Evolutionary conservation across 2,888 invertebrate species (phyloP), one percentile per base, ranked within the genome.

Genomic region (Mythimna albipuncta): DNA sequence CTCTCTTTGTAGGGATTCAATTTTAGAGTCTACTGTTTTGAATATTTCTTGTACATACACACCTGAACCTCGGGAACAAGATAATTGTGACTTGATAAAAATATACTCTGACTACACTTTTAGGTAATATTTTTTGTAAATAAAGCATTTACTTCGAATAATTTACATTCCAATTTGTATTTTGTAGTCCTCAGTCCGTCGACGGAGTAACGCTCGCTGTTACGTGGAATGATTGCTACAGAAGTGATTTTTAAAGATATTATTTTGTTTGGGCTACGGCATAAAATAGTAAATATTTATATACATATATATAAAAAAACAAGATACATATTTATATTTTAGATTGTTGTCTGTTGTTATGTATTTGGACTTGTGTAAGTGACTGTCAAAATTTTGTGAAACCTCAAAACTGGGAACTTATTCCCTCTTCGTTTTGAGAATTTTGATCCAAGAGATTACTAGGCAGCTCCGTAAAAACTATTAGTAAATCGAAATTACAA

Each of bases 101-200:
- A 84, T 88, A 90, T 88, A 83, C 78, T 84, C 84, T 83, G 83
- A 81, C 75, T 75, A 84, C 81, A 81, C 78, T 89, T 90, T 89
- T 89, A 86, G 82, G 81, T 78, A 65, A 77, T 87, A 88, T 87
- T 88, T 89, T 90, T 90, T 91, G 88, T 89, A 91, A 85, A 87
- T 87, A 89, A 87, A 89, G 94, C 94, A 94, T 94, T 94, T 94
- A 94, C 87, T 90, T 92, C 82, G 84, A 89, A 88, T 90, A 87
- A 81, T 84, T 77, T 90, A 94, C 94, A 95, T 95, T 95, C 95
- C 95, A 94, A 85, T 91, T 88, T 90, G 77, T 92, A 91, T 85
- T 79, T 84, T 86, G 74, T 89, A 87, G 77, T 82, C 90, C 91
- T 92, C 92, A 92, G 91, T 93, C 91, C 90, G 84, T 88, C 81